Percentiles rank a stretch among this genome's conserved stretches.
Evolutionary conservation across 2,888 invertebrate genomes (phyloP).

Genomic region (Xylota sylvarum): DNA sequence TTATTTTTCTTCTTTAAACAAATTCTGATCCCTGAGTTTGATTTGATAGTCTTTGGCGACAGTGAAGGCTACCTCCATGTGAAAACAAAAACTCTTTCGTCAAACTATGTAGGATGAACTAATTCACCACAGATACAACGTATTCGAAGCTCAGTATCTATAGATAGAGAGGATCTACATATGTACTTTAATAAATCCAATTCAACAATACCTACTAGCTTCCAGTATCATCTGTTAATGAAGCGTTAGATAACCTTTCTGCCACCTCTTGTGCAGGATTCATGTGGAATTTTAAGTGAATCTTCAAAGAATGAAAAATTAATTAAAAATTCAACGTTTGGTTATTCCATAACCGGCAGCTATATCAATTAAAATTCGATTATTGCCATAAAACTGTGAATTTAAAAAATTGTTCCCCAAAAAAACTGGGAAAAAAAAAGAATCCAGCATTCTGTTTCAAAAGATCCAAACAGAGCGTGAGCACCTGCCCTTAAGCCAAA

Average conservation of each 20-base stretch:
- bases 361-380: slow-evolving; percentile 74
- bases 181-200: too few species aligned
- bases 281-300: background rate
- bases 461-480: slow-evolving; percentile 38
- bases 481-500: slow-evolving; percentile 68
- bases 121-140: too few species aligned
- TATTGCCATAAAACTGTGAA: slow-evolving; percentile 37
- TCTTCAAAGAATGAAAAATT: slow-evolving; percentile 8
- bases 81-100: too few species aligned
- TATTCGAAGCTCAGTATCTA: too few species aligned
- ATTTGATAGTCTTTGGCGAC: too few species aligned
- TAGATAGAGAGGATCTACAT: too few species aligned
- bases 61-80: too few species aligned
- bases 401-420: slow-evolving; percentile 8
- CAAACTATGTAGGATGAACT: too few species aligned
- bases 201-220: too few species aligned
- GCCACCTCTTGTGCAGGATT: background rate
- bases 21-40: too few species aligned
- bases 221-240: too few species aligned
- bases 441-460: slow-evolving; percentile 21
- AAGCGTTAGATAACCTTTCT: background rate
- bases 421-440: slow-evolving; percentile 7
- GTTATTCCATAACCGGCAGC: slow-evolving; percentile 34
- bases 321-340: slow-evolving; percentile 45
- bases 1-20: too few species aligned